A percentile compares a stretch with the other conserved stretches of the same genome.
These are phyloP conservation scores for Epicampocera succincta DNA, from an alignment of 2,888 invertebrate genomes.

Conservation along the genomic window DNA sequence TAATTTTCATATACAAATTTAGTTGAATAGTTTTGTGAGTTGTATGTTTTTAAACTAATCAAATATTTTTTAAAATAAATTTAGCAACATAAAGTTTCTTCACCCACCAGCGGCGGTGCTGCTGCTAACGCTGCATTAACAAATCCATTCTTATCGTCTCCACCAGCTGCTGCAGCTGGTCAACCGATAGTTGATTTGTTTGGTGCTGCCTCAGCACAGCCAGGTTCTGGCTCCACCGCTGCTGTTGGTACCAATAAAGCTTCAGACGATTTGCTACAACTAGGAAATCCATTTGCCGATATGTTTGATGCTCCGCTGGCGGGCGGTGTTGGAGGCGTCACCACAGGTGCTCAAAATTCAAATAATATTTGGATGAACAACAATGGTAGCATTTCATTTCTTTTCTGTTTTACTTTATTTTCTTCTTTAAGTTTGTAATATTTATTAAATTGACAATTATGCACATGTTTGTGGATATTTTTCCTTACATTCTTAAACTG, in stretches of 20 bases:
- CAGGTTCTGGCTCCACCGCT: slow-evolving; percentile 75
- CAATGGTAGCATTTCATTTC: slow-evolving; percentile 82
- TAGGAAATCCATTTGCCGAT: slow-evolving; percentile 95
- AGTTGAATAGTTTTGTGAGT: background rate
- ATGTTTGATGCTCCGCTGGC: slow-evolving; percentile 90
- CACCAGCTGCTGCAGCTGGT: slow-evolving; percentile 83
- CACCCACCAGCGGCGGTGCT: slow-evolving; percentile 85
- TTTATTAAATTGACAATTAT: too few species aligned
- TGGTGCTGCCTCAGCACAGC: slow-evolving; percentile 82
- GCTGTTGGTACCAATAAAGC: slow-evolving; percentile 85
- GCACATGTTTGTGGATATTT: too few species aligned
- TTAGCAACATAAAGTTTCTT: slow-evolving; percentile 88
- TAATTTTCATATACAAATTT: slow-evolving; percentile 75
- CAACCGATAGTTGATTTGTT: slow-evolving; percentile 91
- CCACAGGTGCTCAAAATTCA: slow-evolving; percentile 78
- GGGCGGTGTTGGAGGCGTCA: slow-evolving; percentile 74
- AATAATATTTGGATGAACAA: slow-evolving; percentile 83
- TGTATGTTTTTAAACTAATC: slow-evolving; percentile 5
- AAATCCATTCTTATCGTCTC: slow-evolving; percentile 92
- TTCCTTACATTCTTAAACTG: too few species aligned
- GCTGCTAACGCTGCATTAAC: slow-evolving; percentile 84
- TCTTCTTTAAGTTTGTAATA: slow-evolving; percentile 51
- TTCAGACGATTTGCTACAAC: slow-evolving; percentile 93
- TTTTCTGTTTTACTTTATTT: slow-evolving; percentile 66
- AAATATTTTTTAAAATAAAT: slow-evolving; percentile 63